Percentiles rank a stretch among this genome's conserved stretches.
Evolutionary conservation across 2,888 invertebrate species (phyloP).

Genomic region (Lottia gigantea): DNA sequence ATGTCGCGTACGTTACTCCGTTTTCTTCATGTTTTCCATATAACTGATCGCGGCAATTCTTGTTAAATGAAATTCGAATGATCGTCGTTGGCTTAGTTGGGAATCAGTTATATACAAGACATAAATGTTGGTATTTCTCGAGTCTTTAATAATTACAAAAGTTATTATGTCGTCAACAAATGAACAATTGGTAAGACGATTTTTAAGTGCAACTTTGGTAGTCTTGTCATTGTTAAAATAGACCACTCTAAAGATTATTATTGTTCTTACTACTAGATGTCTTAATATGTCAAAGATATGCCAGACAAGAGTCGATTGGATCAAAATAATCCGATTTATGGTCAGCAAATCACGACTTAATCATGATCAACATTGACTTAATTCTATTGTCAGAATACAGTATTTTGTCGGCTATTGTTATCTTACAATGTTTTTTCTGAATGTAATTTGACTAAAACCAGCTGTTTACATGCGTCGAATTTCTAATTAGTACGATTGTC

Average conservation of each 20-base stretch:
- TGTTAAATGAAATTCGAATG: too few relatives aligned
- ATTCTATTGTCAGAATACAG: neutral
- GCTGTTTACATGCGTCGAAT: slow-evolving; percentile 2
- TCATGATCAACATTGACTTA: neutral
- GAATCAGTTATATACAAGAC: too few relatives aligned
- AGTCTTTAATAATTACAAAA: too few relatives aligned
- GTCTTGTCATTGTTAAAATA: too few relatives aligned
- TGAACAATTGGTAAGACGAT: too few relatives aligned
- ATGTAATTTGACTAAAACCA: neutral
- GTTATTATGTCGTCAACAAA: too few relatives aligned
- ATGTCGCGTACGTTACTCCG: too few relatives aligned
- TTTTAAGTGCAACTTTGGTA: too few relatives aligned
- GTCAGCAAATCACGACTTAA: neutral
- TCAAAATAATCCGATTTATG: slow-evolving; percentile 6
- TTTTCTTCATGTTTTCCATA: too few relatives aligned
- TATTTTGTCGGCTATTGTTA: neutral
- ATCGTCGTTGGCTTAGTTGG: too few relatives aligned
- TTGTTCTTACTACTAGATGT: neutral
- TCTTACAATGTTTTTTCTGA: neutral
- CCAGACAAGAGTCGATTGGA: slow-evolving; percentile 9
- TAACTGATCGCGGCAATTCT: too few relatives aligned
- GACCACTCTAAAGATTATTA: neutral
- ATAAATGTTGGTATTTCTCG: too few relatives aligned
- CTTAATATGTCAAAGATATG: slow-evolving; percentile 11
- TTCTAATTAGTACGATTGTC: neutral